Evolutionary conservation across 2,888 invertebrate species (phyloP).

Genomic region (Sicus ferrugineus): DNA sequence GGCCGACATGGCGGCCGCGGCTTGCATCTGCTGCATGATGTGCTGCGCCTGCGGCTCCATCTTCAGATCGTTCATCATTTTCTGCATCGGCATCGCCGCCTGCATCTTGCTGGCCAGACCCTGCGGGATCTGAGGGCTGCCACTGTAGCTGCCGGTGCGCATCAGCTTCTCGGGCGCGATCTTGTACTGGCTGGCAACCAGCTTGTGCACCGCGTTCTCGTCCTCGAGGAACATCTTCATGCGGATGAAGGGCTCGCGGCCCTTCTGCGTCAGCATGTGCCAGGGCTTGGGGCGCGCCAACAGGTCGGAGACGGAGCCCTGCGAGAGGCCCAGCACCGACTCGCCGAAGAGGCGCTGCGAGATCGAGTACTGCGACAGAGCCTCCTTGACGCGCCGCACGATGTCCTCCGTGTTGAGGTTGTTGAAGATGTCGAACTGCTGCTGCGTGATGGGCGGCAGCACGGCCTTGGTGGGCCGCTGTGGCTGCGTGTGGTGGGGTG

Average conservation of each 20-base stretch:
- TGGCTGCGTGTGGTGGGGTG: constrained; percentile 82
- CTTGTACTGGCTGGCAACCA: constrained; percentile 97
- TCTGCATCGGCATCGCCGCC: constrained; percentile 72
- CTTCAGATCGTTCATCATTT: constrained; percentile 80
- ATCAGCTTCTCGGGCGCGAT: constrained; percentile 97
- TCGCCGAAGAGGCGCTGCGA: constrained; percentile 98
- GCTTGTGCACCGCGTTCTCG: constrained; percentile 92
- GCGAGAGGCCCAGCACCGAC: constrained; percentile 94
- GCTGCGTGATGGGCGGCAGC: constrained; percentile 96
- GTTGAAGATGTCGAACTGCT: constrained; percentile 98
- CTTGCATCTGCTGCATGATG: constrained; percentile 68
- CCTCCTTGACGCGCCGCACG: constrained; percentile 94
- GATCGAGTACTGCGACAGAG: constrained; percentile 93
- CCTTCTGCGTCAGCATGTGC: constrained; percentile 98
- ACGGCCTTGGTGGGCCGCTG: constrained; percentile 95
- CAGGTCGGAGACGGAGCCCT: constrained; percentile 97
- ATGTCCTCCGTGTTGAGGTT: constrained; percentile 98
- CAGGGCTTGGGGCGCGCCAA: constrained; percentile 97
- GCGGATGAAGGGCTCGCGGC: constrained; percentile 94
- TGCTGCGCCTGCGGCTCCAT: constrained; percentile 74
- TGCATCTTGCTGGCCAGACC: constrained; percentile 76
- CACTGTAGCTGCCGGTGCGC: constrained; percentile 93
- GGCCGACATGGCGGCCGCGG: constrained; percentile 64
- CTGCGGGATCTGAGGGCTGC: constrained; percentile 76
- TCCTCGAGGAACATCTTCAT: constrained; percentile 99